Evolutionary conservation across 1,140 invertebrate species (phyloP), one percentile per base, ranked within the genome.

Genomic region (Idris sp.): DNA sequence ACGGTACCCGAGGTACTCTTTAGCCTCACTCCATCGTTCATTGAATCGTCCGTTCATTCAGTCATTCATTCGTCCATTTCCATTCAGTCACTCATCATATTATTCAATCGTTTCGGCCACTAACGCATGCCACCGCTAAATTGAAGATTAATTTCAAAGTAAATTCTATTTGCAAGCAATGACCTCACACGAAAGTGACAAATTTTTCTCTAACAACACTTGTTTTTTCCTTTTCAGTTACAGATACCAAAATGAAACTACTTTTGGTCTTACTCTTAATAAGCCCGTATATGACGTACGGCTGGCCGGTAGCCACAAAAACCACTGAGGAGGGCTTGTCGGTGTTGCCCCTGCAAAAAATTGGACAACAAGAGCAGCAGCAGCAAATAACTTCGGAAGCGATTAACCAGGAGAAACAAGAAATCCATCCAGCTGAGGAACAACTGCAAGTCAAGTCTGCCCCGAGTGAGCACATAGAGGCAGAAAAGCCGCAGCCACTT

Each of bases 291-390:
- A 77, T 79, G 28, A 65, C 79, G 2, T 6, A 46, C 4, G 59
- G 73, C 0, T 86, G 84, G 84, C 86, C 85, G 10, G 78, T 87
- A 5, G 79, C 79, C 4, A 81, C 83, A 1, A 71, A 74, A 19
- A 25, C 44, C 1, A 61, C 9, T 4, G 72, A 77, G 2, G 49
- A 72, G 13, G 36, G 25, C 9, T 15, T 69, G 10, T 46, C 74
- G 1, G 69, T 68, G 9, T 4, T 68, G 38, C 76, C 71, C 0
- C 15, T 76, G 18, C 74, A 76, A 4, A 77, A 73, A 30, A 68
- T 40, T 9, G 62, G 44, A 10, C 41, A 48, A 19, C 44, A 49
- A 16, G 18, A 46, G 7, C 62, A 78, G 0, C 15, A 58, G 16
- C 36, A 43, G 11, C 53, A 54, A 35, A 40, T 35, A 7, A 9